Evolutionary conservation across 2,113 vertebrate species (phyloP).

Genomic region (Tricholaema leucomelas): DNA sequence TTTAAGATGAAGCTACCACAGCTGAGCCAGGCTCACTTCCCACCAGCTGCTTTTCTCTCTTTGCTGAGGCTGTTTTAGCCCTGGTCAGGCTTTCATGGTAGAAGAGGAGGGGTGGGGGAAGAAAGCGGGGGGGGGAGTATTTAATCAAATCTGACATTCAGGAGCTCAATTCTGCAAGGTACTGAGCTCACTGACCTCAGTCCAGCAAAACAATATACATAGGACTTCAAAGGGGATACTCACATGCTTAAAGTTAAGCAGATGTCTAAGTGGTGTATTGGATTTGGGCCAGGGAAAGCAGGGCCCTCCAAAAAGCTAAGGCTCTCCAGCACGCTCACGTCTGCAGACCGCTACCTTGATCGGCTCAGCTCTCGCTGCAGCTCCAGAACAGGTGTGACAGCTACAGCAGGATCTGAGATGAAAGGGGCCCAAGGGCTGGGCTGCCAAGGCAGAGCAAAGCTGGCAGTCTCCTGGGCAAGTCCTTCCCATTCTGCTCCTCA

Average conservation of each 20-base stretch:
- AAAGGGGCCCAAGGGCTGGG: neutral
- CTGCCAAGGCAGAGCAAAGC: neutral
- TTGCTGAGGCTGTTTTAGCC: neutral
- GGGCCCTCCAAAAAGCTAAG: constrained; percentile 40
- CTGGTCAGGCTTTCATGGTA: constrained; percentile 27
- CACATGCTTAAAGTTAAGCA: constrained; percentile 69
- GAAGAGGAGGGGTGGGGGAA: neutral
- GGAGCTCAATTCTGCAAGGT: constrained; percentile 66
- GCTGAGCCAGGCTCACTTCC: constrained; percentile 9
- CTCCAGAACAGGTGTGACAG: constrained; percentile 41
- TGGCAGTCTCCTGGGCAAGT: neutral
- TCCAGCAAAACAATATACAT: constrained; percentile 56
- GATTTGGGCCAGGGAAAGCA: constrained; percentile 46
- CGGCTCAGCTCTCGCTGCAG: neutral
- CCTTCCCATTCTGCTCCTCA: neutral
- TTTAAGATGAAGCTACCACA: constrained; percentile 23
- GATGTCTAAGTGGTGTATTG: constrained; percentile 60
- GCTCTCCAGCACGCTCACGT: neutral
- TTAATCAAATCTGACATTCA: constrained; percentile 67
- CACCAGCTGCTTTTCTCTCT: neutral
- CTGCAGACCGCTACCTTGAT: constrained; percentile 25
- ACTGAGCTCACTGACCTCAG: constrained; percentile 64
- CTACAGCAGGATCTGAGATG: neutral
- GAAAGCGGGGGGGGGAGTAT: neutral
- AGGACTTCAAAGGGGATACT: constrained; percentile 65